Base-by-base conservation (phyloP, 2,113 vertebrate genomes). In the Mohoua ochrocephala region DNA sequence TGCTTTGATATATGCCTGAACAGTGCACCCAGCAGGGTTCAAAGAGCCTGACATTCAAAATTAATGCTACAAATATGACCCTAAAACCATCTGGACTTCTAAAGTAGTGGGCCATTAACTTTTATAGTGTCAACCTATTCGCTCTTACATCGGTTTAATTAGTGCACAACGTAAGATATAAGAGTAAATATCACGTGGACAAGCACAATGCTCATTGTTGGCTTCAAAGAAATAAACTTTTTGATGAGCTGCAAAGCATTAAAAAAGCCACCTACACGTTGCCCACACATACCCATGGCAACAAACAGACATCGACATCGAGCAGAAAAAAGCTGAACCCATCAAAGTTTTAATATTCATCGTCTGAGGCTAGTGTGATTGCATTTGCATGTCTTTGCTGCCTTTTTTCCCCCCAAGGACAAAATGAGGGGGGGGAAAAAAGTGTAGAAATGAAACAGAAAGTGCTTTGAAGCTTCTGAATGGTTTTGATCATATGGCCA, bases 341-440 rank as follows among this genome's bases (percentile, higher is more conserved):
- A 90, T 94, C 82, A 31, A 77, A 92, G 61, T 91, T 94, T 96
- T 87, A 93, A 91, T 95, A 93, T 97, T 93, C 95, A 96, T 93
- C 91, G 47, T 95, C 85, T 82, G 74, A 93, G 73, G 84, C 94
- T 85, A 82, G 45, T 6, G 7, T 93, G 94, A 89, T 94, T 94
- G 47, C 82, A 94, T 97, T 96, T 96, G 93, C 94, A 97, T 94
- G 79, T 44, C 78, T 93, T 95, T 94, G 79, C 74, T 95, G 78
- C 39, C 8, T 73, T 69, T 37, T 53, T 23, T 28, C 0, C 28
- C 84, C 67, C 88, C 45, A 78, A 90, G 91, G 93, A 94, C 2
- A 17, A 90, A 92, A 89, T 16, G 82, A n/a, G 27, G 18, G 7
- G 19, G 16, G 16, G 23, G 2, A 7, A 16, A 4, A 68, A 68